Percentiles rank a stretch among this genome's conserved stretches.
Evolutionary conservation across 2,888 invertebrate genomes (phyloP).

Genomic region (Lycocerus yunnanus): DNA sequence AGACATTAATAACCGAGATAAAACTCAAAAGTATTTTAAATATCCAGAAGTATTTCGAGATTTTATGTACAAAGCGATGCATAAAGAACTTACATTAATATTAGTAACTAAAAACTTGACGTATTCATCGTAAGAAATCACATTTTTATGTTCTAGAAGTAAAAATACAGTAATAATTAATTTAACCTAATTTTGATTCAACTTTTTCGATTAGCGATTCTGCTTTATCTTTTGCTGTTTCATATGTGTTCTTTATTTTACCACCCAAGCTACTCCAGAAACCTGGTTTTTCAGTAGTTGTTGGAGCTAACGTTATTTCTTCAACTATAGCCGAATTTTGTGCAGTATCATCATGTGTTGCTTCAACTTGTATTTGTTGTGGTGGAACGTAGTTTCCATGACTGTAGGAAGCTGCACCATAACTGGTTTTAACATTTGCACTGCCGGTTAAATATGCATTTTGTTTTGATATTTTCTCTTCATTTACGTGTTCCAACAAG

Average conservation of each 20-base stretch:
- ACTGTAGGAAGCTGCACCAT: background rate
- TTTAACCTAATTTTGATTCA: conserved; percentile 1
- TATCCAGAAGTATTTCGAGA: background rate
- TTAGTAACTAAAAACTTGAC: background rate
- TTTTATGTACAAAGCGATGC: background rate
- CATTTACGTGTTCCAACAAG: background rate
- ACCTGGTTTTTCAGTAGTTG: conserved; percentile 53
- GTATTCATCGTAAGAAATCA: background rate
- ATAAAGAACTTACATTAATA: background rate
- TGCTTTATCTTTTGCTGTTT: conserved; percentile 33
- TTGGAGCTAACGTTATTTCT: conserved; percentile 31
- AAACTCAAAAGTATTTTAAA: background rate
- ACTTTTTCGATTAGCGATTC: conserved; percentile 5
- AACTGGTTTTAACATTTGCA: conserved; percentile 1
- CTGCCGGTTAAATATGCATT: conserved; percentile 1
- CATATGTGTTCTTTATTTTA: conserved; percentile 31
- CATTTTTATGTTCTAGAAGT: background rate
- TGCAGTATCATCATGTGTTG: conserved; percentile 18
- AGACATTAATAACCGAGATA: background rate
- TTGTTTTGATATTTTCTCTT: background rate
- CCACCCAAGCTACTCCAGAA: conserved; percentile 58
- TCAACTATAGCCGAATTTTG: conserved; percentile 25
- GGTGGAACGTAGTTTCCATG: background rate
- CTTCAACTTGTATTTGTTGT: conserved; percentile 1
- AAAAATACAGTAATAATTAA: background rate